A percentile compares a stretch with the other conserved stretches of the same genome.
Evolutionary conservation across 1,140 invertebrate species (phyloP).

Genomic region (Homarus americanus): DNA sequence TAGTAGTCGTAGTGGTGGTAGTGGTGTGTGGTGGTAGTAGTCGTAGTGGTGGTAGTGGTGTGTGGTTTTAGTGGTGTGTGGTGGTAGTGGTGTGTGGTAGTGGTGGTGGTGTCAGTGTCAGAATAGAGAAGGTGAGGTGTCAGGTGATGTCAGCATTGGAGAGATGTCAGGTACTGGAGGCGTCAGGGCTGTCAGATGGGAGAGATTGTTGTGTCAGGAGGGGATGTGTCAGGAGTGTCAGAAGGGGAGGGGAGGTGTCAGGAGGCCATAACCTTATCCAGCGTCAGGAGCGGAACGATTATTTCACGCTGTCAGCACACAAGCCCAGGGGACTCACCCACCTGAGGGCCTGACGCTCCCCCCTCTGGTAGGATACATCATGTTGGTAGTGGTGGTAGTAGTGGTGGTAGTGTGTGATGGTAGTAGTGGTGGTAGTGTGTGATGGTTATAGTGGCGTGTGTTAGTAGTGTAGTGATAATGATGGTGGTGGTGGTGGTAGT

Average conservation of each 20-base stretch:
- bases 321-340: slow-evolving; percentile 35
- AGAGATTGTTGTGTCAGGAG: not conserved
- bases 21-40: not conserved
- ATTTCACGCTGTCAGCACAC: slow-evolving; percentile 64
- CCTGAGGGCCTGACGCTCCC: slow-evolving; percentile 25
- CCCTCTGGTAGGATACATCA: not conserved
- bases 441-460: not conserved
- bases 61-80: not conserved
- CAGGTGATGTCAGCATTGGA: too few relatives aligned
- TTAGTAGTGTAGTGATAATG: slow-evolving; percentile 1
- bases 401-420: not conserved
- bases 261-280: slow-evolving; percentile 37
- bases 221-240: not conserved
- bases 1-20: too few relatives aligned
- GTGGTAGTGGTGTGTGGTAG: not conserved
- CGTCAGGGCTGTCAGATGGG: not conserved
- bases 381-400: not conserved
- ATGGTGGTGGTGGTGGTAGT: not conserved
- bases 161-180: not conserved
- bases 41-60: not conserved
- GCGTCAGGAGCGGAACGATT: slow-evolving; percentile 60
- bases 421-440: slow-evolving; percentile 11
- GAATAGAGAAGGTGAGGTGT: not conserved
- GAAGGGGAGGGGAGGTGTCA: not conserved
- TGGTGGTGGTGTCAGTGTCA: not conserved